Evolutionary conservation across 1,140 invertebrate genomes (phyloP).

Genomic region (Ladona fulva): DNA sequence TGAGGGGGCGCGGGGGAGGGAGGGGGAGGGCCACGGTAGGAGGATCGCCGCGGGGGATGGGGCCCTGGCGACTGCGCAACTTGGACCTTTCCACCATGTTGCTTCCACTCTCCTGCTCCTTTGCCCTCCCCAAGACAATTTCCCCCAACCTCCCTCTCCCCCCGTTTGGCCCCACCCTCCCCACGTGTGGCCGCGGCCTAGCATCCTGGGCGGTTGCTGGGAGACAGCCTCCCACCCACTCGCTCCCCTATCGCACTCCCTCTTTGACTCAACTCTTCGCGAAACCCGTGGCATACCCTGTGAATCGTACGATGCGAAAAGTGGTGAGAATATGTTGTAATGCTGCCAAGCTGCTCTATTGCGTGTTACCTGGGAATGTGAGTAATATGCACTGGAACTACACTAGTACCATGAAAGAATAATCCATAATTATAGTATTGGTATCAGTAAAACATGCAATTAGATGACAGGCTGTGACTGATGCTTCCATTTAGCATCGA

Average conservation of each 20-base stretch:
- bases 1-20: no score
- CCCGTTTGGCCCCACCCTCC: background rate
- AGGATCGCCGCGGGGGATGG: background rate
- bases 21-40: background rate
- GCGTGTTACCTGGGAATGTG: no score
- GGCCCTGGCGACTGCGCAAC: slow-evolving; percentile 3
- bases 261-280: background rate
- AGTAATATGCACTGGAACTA: no score
- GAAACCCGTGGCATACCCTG: no score
- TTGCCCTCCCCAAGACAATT: background rate
- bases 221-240: background rate
- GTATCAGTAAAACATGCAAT: no score
- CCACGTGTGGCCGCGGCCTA: background rate
- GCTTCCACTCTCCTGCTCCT: background rate
- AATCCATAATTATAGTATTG: no score
- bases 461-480: no score
- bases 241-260: background rate
- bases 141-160: background rate
- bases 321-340: no score
- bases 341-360: no score
- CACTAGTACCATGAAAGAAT: no score
- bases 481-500: no score
- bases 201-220: background rate
- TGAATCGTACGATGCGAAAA: no score
- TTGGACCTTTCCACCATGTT: slow-evolving; percentile 8